These are phyloP conservation scores for Luperina nickerlii DNA, from an alignment of 2,888 invertebrate species.

Conservation along the genomic window DNA sequence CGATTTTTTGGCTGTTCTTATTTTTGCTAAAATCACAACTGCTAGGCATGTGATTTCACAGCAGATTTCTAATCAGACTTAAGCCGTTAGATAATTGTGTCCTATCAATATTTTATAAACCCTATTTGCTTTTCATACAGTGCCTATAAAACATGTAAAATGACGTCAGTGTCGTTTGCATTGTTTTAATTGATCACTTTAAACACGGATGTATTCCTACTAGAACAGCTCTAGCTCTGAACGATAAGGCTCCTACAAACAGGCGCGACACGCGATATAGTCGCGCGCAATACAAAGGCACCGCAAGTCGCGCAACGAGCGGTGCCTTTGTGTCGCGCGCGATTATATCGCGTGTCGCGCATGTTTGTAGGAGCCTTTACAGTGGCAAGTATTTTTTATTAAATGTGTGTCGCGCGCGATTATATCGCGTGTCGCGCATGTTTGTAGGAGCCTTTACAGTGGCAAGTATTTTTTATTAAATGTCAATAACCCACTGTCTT, in stretches of 20 bases:
- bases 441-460: neutral
- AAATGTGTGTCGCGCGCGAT: neutral
- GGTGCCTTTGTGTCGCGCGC: too few relatives aligned
- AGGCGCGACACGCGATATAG: too few relatives aligned
- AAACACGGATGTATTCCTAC: constrained; percentile 1
- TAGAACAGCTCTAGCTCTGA: neutral
- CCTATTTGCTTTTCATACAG: neutral
- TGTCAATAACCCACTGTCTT: constrained; percentile 35
- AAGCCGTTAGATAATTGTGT: neutral
- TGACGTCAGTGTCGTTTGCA: constrained; percentile 4
- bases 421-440: too few relatives aligned
- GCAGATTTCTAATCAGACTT: neutral
- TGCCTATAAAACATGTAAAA: constrained; percentile 3
- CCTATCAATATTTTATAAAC: neutral
- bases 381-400: constrained; percentile 13
- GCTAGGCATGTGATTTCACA: neutral
- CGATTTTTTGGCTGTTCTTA: neutral
- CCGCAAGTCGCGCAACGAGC: too few relatives aligned
- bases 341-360: too few relatives aligned
- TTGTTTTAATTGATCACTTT: constrained; percentile 34
- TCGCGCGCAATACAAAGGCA: too few relatives aligned
- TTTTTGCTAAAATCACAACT: too few relatives aligned
- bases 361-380: neutral
- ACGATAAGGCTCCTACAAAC: too few relatives aligned
- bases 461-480: constrained; percentile 9